Base-by-base conservation (phyloP, 2,113 vertebrate species). In the Benitochromis conjunctus region DNA sequence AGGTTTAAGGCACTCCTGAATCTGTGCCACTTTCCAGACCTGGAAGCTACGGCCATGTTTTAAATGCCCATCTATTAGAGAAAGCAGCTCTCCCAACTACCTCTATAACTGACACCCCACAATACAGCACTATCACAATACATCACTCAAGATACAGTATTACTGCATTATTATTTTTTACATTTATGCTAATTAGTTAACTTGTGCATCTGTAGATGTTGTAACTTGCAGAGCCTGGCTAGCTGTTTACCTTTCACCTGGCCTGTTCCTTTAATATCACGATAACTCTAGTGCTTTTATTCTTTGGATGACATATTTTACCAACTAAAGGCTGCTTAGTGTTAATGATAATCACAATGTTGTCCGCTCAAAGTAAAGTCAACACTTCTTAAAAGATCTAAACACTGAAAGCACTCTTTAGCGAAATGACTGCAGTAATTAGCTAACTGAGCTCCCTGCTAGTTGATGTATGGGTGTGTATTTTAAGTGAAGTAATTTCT, bases 401-500 rank as follows among this genome's bases (percentile, higher is more conserved):
- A 89, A 84, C 24, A 80, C 83, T 81, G 58, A 83, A 57, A 83
- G 55, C 82, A n/a, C 74, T 86, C 60, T 86, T 69, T 24, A n/a
- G 14, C 34, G 2, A 79, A 91, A 92, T 29, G 55, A 87, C 76
- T 90, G 41, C 7, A 16, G 78, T 91, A 86, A 89, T 88, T 89
- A 85, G 60, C 51, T 66, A 86, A 90, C 7, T 76, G 54, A 80
- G 81, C 82, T 41, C 62, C 86, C 77, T 56, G 24, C 24, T 18
- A 18, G 76, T 3, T 56, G n/a, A 83, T 54, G 91, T 64, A 51
- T 74, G 79, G 9, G 69, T 53, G 79, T 74, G 86, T 94, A 89
- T 89, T 81, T 71, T 7, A 38, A 64, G 19, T 21, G 79, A 81
- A 26, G 88, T 34, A 87, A 91, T 93, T 94, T 85, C 86, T 57